Base-by-base conservation (phyloP, 2,888 invertebrate genomes). In the Microctonus brassicae region DNA sequence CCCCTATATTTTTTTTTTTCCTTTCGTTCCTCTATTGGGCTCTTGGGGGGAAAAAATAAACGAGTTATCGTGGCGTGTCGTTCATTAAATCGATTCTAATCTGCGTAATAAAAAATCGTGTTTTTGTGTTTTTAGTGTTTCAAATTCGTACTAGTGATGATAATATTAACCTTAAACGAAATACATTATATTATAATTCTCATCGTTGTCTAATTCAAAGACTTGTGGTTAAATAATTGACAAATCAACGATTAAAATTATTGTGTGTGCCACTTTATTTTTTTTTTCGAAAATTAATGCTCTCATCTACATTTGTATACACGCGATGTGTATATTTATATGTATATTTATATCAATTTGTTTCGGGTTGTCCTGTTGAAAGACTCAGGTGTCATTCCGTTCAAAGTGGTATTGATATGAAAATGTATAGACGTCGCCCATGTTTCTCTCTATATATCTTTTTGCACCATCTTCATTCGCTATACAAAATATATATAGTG, bases 391-490 rank as follows among this genome's bases (percentile, higher is more conserved):
- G 60, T 36, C 33, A 34, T 34, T 34, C 60, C 10, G 60, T 60
- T 10, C 34, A 33, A 36, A 33, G 34, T 34, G 3, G 20, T 34
- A 34, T 58, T 29, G 61, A 22, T 61, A 61, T 57, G 7, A 17
- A 58, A 39, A 57, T 57, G 13, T 57, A 13, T 57, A 39, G 20
- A 55, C 55, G 29, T 69, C n/a, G 63, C 53, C 58, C 17, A 58
- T 39, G 52, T 24, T 60, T 20, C 34, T 52, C 33, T 47, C 29
- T 60, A 17, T 17, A 24, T 36, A 26, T 47, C 53, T 24, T 47
- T 78, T 78, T 74, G 80, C 82, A 81, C 80, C 82, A 81, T 81
- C 83, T 82, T 80, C 81, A 82, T 81, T 84, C 47, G 47, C 70
- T 55, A 58, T 29, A 42, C 63, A 22, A 29, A 26, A 53, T 82